phyloP scores from a whole-genome alignment of 2,113 vertebrate genomes.

The Cyphomyrus plagiostoma region DNA sequence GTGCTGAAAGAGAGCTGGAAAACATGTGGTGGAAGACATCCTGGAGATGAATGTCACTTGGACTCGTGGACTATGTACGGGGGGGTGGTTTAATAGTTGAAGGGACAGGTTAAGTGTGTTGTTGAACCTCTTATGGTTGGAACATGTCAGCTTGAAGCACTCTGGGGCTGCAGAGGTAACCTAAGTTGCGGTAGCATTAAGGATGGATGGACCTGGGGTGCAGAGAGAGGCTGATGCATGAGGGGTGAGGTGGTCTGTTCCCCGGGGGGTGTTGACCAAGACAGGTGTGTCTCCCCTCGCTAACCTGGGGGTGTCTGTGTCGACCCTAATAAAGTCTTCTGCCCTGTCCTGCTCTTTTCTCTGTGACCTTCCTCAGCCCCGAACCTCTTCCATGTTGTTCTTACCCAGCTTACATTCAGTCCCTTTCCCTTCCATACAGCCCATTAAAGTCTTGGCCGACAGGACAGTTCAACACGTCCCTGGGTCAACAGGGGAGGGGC shows the following conservation, averaged over 20 bases:
- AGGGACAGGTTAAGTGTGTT: background rate
- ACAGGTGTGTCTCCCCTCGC: background rate
- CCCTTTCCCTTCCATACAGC: background rate
- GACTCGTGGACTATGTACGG: background rate
- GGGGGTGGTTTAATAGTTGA: background rate
- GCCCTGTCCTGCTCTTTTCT: background rate
- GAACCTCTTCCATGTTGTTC: background rate
- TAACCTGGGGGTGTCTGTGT: background rate
- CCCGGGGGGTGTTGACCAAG: background rate
- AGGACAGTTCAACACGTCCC: background rate
- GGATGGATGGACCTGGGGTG: background rate
- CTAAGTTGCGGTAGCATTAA: background rate
- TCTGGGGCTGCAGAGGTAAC: background rate
- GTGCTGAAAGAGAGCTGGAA: background rate
- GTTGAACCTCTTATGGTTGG: background rate
- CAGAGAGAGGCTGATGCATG: background rate
- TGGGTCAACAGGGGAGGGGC: background rate
- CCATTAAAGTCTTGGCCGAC: background rate
- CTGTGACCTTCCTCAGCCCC: background rate
- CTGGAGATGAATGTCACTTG: background rate
- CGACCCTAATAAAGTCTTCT: background rate
- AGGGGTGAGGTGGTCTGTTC: background rate
- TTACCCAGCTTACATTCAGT: background rate
- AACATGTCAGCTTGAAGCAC: background rate
- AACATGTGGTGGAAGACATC: background rate